A percentile compares a stretch with the other conserved stretches of the same genome.
These are phyloP conservation scores for Synergus itoensis DNA, from an alignment of 2,888 invertebrate species.

Conservation along the genomic window DNA sequence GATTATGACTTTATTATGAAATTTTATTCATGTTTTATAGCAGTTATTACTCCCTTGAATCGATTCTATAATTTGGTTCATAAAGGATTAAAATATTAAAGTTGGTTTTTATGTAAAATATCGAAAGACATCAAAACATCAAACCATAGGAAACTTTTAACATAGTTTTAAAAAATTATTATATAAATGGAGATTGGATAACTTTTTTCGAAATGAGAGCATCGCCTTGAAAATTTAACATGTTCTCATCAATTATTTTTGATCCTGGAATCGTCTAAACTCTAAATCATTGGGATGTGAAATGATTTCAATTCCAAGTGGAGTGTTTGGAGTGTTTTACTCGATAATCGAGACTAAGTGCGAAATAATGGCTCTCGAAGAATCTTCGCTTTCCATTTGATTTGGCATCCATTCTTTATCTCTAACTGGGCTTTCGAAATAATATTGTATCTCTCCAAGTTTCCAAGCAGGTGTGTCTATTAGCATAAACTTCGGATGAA, in stretches of 20 bases:
- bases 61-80: neutral
- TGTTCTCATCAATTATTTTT: neutral
- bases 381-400: constrained; percentile 17
- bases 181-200: no score
- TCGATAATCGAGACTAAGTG: neutral
- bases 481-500: constrained; percentile 25
- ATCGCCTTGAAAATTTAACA: neutral
- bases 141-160: no score
- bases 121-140: neutral
- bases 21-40: neutral
- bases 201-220: no score
- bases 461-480: constrained; percentile 34
- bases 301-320: neutral
- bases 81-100: neutral
- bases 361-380: neutral
- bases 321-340: neutral
- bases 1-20: neutral
- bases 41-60: neutral
- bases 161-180: no score
- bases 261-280: neutral
- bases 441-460: constrained; percentile 28
- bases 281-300: neutral
- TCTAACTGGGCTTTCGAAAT: constrained; percentile 24
- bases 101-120: neutral
- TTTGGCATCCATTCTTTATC: constrained; percentile 19